phyloP scores from a whole-genome alignment of 2,888 invertebrate species.

The Philhelius pedissequus region DNA sequence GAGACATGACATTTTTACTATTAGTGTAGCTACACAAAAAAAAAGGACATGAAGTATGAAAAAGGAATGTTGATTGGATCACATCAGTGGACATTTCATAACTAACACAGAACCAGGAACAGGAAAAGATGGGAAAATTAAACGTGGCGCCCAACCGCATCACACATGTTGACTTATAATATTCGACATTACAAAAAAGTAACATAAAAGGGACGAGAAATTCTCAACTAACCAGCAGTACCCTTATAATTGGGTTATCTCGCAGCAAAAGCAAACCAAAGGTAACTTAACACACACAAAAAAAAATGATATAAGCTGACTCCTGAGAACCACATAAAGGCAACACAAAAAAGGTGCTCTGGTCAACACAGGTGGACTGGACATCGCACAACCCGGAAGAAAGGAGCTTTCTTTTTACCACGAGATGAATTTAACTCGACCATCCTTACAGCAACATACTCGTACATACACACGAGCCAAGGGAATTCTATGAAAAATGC shows the following conservation, averaged over 20 bases:
- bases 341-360: neutral
- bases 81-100: constrained; percentile 30
- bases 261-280: constrained; percentile 1
- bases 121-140: constrained; percentile 6
- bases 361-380: constrained; percentile 8
- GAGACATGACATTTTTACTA: constrained; percentile 4
- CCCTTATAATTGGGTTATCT: constrained; percentile 53
- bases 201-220: neutral
- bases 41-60: neutral
- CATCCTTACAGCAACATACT: neutral
- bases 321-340: constrained; percentile 27
- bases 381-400: neutral
- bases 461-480: neutral
- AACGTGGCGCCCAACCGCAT: constrained; percentile 24
- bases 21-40: neutral
- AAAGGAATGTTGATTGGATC: constrained; percentile 46
- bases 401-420: constrained; percentile 12
- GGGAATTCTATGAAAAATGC: constrained; percentile 53
- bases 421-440: constrained; percentile 34
- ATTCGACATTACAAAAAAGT: neutral
- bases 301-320: constrained; percentile 1
- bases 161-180: constrained; percentile 41
- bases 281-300: neutral
- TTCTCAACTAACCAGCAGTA: neutral
- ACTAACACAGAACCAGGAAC: neutral